phyloP scores from a whole-genome alignment of 2,888 invertebrate genomes.

The Pristionchus mayeri region DNA sequence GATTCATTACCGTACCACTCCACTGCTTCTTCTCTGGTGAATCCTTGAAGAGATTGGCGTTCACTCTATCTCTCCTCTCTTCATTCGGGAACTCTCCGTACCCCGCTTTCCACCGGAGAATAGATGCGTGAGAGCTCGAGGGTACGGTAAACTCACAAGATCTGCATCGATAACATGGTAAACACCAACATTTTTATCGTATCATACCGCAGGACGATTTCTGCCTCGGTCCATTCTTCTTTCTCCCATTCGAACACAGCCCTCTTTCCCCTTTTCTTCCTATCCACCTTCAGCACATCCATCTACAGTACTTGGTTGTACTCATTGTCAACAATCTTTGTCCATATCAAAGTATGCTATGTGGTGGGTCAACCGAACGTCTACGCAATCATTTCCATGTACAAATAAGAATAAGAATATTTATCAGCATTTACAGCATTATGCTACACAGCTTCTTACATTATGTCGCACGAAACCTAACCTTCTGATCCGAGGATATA shows the following conservation, averaged over 20 bases:
- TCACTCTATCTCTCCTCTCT: conserved; percentile 47
- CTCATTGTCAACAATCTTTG: background rate
- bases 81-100: conserved; percentile 33
- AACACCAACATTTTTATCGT: background rate
- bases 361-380: background rate
- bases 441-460: background rate
- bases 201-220: background rate
- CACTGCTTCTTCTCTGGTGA: conserved; percentile 4
- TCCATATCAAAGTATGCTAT: background rate
- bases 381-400: too few species aligned
- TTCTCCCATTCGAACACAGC: conserved; percentile 9
- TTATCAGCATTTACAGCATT: conserved; percentile 5
- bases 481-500: background rate
- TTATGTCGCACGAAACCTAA: conserved; percentile 8
- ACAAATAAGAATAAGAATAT: background rate
- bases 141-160: conserved; percentile 38
- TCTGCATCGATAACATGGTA: background rate
- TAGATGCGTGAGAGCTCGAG: conserved; percentile 15
- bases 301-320: conserved; percentile 1
- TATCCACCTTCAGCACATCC: conserved; percentile 41
- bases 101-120: conserved; percentile 28
- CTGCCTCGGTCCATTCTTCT: conserved; percentile 29
- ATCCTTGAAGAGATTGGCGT: background rate
- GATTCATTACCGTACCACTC: conserved; percentile 26
- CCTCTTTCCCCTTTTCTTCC: conserved; percentile 26